Evolutionary conservation across 2,797 vertebrate genomes (phyloP).

Genomic region (Melanogrammus aeglefinus): DNA sequence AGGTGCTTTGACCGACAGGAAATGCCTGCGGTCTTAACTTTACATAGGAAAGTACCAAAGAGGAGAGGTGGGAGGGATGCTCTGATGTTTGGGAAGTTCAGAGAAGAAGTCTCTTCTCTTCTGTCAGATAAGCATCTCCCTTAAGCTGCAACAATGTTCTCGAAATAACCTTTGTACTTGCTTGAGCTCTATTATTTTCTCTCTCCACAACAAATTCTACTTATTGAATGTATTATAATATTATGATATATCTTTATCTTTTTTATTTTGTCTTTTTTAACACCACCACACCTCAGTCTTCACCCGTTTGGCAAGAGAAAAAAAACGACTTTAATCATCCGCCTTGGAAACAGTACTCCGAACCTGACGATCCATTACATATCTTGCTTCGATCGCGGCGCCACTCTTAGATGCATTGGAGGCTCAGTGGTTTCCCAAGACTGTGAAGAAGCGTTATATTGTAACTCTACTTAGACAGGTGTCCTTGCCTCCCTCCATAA

Average conservation of each 20-base stretch:
- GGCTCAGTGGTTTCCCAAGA: conserved; percentile 5
- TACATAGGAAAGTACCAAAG: conserved; percentile 67
- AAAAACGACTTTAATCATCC: neutral
- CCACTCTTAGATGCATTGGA: neutral
- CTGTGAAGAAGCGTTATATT: conserved; percentile 9
- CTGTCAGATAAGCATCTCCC: conserved; percentile 33
- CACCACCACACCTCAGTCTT: neutral
- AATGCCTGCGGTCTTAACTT: conserved; percentile 60
- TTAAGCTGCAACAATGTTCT: conserved; percentile 33
- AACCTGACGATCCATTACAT: neutral
- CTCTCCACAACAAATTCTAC: neutral
- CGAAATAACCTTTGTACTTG: conserved; percentile 23
- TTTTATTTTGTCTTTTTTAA: no score
- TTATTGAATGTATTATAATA: neutral
- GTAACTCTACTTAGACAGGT: conserved; percentile 89
- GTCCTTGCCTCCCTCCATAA: conserved; percentile 83
- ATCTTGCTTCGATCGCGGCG: neutral
- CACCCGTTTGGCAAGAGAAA: neutral
- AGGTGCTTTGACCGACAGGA: conserved; percentile 62
- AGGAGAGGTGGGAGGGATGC: conserved; percentile 32
- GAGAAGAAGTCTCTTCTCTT: conserved; percentile 28
- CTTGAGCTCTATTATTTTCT: neutral
- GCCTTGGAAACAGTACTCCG: neutral
- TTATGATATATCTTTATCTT: neutral
- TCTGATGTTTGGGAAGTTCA: conserved; percentile 45